Conservation (phyloP, 2,888 invertebrate genomes). For the Folsomia candida region DNA sequence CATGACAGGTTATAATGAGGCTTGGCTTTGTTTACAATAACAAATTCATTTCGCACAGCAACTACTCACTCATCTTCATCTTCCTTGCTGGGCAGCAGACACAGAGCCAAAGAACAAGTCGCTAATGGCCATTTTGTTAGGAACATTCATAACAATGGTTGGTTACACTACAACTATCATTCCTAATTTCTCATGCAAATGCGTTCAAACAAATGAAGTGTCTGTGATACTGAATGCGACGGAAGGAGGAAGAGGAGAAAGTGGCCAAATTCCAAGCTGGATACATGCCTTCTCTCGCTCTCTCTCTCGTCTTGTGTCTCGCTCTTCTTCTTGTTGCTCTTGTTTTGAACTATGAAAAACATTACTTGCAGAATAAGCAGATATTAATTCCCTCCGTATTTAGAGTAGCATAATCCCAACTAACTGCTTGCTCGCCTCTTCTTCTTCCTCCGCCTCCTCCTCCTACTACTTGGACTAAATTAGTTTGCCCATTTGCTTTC, state of each 20-base stretch:
- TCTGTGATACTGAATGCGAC: not conserved
- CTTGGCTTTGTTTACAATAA: slow-evolving; percentile 6
- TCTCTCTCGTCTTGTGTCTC: not conserved
- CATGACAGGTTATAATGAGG: slow-evolving; percentile 14
- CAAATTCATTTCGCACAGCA: slow-evolving; percentile 4
- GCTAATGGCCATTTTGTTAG: slow-evolving; percentile 8
- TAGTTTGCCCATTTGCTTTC: not conserved
- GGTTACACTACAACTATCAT: no score
- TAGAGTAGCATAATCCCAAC: not conserved
- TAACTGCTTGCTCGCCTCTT: not conserved
- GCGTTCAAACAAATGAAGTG: not conserved
- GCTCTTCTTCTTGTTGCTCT: not conserved
- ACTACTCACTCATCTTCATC: slow-evolving; percentile 3
- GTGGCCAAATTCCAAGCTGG: not conserved
- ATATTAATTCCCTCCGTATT: not conserved
- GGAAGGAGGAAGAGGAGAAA: not conserved
- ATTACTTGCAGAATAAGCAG: not conserved
- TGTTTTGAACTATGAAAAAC: no score
- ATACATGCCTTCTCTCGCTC: not conserved
- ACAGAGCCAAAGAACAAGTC: not conserved
- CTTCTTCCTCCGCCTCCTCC: no score
- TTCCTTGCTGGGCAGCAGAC: not conserved
- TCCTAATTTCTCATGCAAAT: not conserved
- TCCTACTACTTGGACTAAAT: not conserved
- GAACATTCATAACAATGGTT: not conserved